A percentile compares a stretch with the other conserved stretches of the same genome.
phyloP scores from a whole-genome alignment of 2,113 vertebrate genomes.

The Heptranchias perlo region DNA sequence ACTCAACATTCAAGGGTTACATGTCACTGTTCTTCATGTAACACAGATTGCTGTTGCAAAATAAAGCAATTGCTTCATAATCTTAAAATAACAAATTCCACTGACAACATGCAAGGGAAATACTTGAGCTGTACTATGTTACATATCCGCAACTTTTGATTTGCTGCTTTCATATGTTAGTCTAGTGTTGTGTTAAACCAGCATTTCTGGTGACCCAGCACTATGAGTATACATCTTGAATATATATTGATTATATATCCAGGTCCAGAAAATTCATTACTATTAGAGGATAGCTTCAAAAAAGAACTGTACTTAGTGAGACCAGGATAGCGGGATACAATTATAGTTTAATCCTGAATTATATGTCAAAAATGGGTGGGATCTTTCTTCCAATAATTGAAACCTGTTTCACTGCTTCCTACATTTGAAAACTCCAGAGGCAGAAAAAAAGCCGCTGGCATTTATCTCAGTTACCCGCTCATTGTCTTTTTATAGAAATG shows the following conservation, averaged over 20 bases:
- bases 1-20: neutral
- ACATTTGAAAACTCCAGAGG: conserved; percentile 15
- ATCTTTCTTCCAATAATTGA: conserved; percentile 4
- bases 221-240: neutral
- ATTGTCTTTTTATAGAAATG: conserved; percentile 38
- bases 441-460: conserved; percentile 7
- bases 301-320: neutral
- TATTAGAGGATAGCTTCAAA: neutral
- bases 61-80: neutral
- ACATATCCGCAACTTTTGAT: neutral
- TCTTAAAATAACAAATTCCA: neutral
- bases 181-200: neutral
- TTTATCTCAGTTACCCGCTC: conserved; percentile 31
- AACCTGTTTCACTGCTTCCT: conserved; percentile 21
- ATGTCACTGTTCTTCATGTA: neutral
- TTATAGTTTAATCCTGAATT: neutral
- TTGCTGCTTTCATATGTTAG: neutral
- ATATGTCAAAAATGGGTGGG: conserved; percentile 20
- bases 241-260: neutral
- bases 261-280: neutral
- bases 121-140: neutral
- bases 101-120: neutral
- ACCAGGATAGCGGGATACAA: neutral
- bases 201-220: neutral
- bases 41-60: neutral